Evolutionary conservation across 2,888 invertebrate species (phyloP).

Genomic region (Limenitis camilla): DNA sequence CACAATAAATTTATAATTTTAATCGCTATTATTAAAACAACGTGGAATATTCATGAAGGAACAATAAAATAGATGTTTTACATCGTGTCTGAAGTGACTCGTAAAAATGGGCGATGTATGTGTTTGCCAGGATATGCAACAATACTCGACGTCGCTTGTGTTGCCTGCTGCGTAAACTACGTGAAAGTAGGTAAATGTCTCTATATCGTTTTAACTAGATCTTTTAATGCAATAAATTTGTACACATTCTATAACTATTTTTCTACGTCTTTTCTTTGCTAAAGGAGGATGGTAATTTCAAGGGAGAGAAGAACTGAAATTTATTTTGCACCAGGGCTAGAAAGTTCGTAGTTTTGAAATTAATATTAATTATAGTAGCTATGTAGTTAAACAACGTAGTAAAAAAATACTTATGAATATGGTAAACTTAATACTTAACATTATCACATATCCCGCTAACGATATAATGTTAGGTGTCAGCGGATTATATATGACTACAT

Average conservation of each 20-base stretch:
- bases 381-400: too few species aligned
- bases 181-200: constrained; percentile 1
- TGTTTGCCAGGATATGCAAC: constrained; percentile 50
- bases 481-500: constrained; percentile 15
- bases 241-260: too few species aligned
- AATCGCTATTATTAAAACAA: constrained; percentile 69
- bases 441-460: constrained; percentile 12
- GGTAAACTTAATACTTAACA: background rate
- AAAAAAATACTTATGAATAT: background rate
- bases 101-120: constrained; percentile 50
- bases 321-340: background rate
- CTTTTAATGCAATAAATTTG: too few species aligned
- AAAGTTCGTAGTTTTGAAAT: too few species aligned
- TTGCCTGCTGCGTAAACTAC: constrained; percentile 31
- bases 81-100: constrained; percentile 46
- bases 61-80: constrained; percentile 65
- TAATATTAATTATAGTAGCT: too few species aligned
- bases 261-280: too few species aligned
- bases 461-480: constrained; percentile 14
- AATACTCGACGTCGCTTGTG: constrained; percentile 48
- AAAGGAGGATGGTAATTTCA: too few species aligned
- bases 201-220: constrained; percentile 1
- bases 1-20: constrained; percentile 66
- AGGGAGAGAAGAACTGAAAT: too few species aligned
- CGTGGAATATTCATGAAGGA: constrained; percentile 43